A percentile compares a stretch with the other conserved stretches of the same genome.
These are phyloP conservation scores for Cryptocephalus moraei DNA, from an alignment of 2,888 invertebrate genomes.

Conservation along the genomic window DNA sequence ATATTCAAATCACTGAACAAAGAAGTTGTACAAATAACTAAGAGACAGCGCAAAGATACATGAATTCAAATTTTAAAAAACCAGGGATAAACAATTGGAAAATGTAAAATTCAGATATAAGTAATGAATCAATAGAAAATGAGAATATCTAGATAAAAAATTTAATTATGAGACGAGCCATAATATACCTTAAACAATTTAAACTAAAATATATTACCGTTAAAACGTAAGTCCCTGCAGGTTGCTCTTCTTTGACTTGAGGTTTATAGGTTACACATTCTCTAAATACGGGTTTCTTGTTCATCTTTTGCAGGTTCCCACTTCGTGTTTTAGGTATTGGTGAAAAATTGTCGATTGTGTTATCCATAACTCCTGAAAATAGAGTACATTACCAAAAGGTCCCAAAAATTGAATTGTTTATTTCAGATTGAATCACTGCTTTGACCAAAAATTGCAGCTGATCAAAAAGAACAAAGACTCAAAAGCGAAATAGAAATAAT, in stretches of 20 bases:
- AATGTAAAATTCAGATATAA: neutral
- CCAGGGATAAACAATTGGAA: neutral
- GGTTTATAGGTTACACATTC: constrained; percentile 77
- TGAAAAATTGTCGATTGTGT: constrained; percentile 12
- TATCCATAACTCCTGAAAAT: constrained; percentile 14
- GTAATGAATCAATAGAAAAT: no score
- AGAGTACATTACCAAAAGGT: neutral
- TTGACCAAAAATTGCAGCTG: no score
- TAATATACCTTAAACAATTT: neutral
- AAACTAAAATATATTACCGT: constrained; percentile 40
- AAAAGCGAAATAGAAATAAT: no score
- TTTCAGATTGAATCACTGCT: no score
- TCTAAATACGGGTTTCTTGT: constrained; percentile 68
- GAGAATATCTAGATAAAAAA: no score
- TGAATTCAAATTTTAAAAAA: neutral
- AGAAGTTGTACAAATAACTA: no score
- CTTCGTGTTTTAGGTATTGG: constrained; percentile 8
- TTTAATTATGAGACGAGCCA: neutral
- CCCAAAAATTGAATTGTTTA: no score
- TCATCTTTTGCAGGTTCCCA: constrained; percentile 14
- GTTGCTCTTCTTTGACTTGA: constrained; percentile 62
- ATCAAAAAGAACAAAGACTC: no score
- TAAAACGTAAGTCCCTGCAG: constrained; percentile 63
- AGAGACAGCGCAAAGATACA: no score
- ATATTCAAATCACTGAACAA: no score